These are phyloP conservation scores for Pempheris klunzingeri DNA, from an alignment of 2,797 vertebrate genomes.

Conservation along the genomic window DNA sequence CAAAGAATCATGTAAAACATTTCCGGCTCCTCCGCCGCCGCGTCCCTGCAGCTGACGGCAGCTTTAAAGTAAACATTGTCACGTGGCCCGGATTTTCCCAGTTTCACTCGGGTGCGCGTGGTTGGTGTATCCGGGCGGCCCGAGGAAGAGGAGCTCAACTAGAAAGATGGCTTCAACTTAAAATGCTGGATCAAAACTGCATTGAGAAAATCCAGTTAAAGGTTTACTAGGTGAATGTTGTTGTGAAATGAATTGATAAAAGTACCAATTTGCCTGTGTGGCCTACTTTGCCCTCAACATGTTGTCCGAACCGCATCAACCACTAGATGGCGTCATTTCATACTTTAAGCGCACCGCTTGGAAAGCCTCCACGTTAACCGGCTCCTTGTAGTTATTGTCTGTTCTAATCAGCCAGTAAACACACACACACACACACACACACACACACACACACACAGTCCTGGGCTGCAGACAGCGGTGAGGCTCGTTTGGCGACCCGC, in stretches of 20 bases:
- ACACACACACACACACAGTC: background rate
- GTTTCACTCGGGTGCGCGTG: background rate
- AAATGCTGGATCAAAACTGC: background rate
- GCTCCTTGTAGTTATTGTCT: background rate
- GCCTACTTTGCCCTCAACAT: accelerated
- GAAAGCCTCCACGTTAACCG: background rate
- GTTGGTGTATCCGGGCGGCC: accelerated
- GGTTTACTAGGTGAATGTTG: background rate
- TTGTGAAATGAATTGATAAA: background rate
- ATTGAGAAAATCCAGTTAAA: accelerated
- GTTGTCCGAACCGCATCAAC: background rate
- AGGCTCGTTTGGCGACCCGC: background rate
- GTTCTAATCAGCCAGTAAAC: background rate
- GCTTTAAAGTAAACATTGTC: conserved; percentile 73
- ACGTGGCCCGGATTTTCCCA: conserved; percentile 69
- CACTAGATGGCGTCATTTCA: conserved; percentile 50
- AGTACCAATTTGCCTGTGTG: background rate
- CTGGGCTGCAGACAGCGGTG: background rate
- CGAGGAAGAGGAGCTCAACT: background rate
- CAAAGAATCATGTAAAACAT: background rate
- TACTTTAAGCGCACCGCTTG: background rate
- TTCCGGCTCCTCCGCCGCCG: background rate
- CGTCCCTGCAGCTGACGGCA: background rate
- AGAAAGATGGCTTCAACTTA: background rate
- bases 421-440: conserved; percentile 16